Conservation (phyloP, 2,888 invertebrate species). For the Opisthograptis luteolata region DNA sequence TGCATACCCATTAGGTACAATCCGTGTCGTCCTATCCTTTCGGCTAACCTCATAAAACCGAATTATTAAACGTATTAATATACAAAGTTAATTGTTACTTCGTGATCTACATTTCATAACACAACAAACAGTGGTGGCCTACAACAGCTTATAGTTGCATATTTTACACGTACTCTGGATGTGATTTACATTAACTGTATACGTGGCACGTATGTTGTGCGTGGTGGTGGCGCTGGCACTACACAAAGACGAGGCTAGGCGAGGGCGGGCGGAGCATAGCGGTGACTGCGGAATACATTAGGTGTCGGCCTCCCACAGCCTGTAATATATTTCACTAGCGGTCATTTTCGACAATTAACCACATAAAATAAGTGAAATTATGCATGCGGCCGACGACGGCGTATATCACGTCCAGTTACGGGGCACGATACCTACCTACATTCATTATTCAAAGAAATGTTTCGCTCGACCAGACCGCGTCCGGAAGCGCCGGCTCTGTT, state of each 20-base stretch:
- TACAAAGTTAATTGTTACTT: slow-evolving; percentile 8
- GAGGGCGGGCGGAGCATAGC: slow-evolving; percentile 71
- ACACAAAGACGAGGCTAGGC: slow-evolving; percentile 63
- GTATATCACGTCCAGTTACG: slow-evolving; percentile 85
- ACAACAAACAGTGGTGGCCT: slow-evolving; percentile 31
- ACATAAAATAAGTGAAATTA: slow-evolving; percentile 85
- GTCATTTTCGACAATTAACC: slow-evolving; percentile 85
- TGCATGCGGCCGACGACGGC: slow-evolving; percentile 83
- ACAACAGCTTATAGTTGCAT: slow-evolving; percentile 24
- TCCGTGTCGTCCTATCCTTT: too few species aligned
- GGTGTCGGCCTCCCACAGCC: slow-evolving; percentile 71
- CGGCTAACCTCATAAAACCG: too few species aligned
- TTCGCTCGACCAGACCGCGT: slow-evolving; percentile 77
- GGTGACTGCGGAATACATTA: slow-evolving; percentile 79
- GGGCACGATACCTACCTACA: slow-evolving; percentile 81
- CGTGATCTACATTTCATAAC: slow-evolving; percentile 28
- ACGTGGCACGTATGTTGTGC: slow-evolving; percentile 43
- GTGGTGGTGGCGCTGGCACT: slow-evolving; percentile 31
- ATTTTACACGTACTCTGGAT: slow-evolving; percentile 30
- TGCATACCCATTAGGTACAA: too few species aligned
- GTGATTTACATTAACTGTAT: slow-evolving; percentile 38
- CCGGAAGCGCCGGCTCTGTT: slow-evolving; percentile 79
- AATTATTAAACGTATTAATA: background rate
- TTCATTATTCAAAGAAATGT: slow-evolving; percentile 85
- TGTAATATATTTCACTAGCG: slow-evolving; percentile 81